Percentiles rank a stretch among this genome's conserved stretches.
Conservation (phyloP, 2,888 invertebrate genomes). For the Lochmaea crataegi region DNA sequence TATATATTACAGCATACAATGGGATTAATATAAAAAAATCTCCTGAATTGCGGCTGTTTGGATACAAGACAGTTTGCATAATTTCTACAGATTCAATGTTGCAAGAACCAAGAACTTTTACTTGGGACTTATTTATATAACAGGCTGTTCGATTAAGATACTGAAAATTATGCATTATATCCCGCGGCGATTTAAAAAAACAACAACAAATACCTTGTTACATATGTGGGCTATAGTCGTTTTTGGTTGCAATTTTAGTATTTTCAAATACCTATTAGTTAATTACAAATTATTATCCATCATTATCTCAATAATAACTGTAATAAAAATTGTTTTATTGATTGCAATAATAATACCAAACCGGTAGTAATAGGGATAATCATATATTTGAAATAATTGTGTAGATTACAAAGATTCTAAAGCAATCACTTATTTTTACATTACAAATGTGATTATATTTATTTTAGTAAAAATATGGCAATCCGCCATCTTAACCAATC, state of each 20-base stretch:
- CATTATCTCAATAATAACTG: too few species aligned
- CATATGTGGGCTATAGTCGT: not conserved
- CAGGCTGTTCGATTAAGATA: conserved; percentile 7
- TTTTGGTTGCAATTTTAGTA: not conserved
- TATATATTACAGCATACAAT: conserved; percentile 64
- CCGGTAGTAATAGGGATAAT: too few species aligned
- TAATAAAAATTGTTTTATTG: too few species aligned
- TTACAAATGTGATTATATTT: too few species aligned
- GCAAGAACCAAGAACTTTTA: conserved; percentile 21
- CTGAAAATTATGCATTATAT: not conserved
- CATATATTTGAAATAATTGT: too few species aligned
- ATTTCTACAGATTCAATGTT: conserved; percentile 49
- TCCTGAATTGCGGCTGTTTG: conserved; percentile 51
- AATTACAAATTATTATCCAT: too few species aligned
- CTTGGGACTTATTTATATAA: conserved; percentile 4
- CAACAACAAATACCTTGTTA: not conserved
- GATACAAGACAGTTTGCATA: conserved; percentile 52
- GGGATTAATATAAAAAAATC: conserved; percentile 60
- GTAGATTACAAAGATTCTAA: too few species aligned
- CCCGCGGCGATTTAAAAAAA: not conserved
- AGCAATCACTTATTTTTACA: too few species aligned
- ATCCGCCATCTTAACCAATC: too few species aligned
- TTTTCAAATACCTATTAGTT: too few species aligned
- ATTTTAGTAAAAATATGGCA: too few species aligned
- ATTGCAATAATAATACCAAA: too few species aligned